A percentile compares a stretch with the other conserved stretches of the same genome.
These are phyloP conservation scores for Amphilophus citrinellus DNA, from an alignment of 2,113 vertebrate genomes.

Conservation along the genomic window DNA sequence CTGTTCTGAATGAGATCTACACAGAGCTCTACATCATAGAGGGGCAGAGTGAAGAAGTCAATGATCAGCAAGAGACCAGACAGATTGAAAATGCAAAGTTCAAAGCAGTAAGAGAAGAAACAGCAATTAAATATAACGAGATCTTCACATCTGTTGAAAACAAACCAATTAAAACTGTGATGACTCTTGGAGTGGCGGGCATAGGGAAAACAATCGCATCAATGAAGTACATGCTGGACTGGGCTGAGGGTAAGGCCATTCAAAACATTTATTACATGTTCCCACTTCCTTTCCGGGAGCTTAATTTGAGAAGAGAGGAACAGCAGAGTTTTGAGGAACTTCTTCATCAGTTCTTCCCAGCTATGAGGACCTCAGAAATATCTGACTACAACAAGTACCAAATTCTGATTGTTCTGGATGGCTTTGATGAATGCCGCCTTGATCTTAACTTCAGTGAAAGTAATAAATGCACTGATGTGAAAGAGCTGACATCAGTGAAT, in stretches of 20 bases:
- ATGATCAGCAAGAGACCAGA: neutral
- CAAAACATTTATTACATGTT: conserved; percentile 6
- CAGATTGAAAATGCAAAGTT: neutral
- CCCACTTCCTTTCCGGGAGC: conserved; percentile 50
- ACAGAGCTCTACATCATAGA: conserved; percentile 68
- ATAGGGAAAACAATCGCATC: conserved; percentile 57
- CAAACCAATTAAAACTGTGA: conserved; percentile 6
- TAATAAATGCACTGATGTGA: accelerated
- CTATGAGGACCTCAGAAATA: conserved; percentile 63
- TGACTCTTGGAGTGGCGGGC: conserved; percentile 61
- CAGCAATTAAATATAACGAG: conserved; percentile 29
- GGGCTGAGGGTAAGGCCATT: conserved; percentile 30
- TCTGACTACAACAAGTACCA: neutral
- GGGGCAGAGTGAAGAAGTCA: conserved; percentile 19
- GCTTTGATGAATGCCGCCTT: conserved; percentile 48
- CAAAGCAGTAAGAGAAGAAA: conserved; percentile 42
- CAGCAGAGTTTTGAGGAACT: neutral
- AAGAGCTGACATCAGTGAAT: accelerated
- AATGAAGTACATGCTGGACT: conserved; percentile 65
- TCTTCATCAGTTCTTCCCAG: conserved; percentile 20
- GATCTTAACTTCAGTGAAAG: conserved; percentile 11
- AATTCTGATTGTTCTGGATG: conserved; percentile 55
- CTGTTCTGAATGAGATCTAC: conserved; percentile 49
- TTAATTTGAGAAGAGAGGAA: conserved; percentile 41
- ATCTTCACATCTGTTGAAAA: conserved; percentile 17